Evolutionary conservation across 2,888 invertebrate genomes (phyloP).

Genomic region (Amphipoea oculea): DNA sequence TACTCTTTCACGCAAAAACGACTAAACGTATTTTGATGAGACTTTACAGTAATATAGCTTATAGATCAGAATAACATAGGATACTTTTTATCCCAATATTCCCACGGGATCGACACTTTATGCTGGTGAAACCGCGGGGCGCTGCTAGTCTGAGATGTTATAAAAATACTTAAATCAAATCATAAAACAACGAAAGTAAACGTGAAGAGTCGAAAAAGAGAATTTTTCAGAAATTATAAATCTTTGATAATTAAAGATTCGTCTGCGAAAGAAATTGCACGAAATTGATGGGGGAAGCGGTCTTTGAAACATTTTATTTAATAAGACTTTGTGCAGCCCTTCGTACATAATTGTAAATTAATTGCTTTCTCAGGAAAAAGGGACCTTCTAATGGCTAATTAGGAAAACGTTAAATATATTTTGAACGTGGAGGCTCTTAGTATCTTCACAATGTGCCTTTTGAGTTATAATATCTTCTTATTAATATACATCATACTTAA

Average conservation of each 20-base stretch:
- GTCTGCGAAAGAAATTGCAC: slow-evolving; percentile 78
- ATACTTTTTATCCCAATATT: not conserved
- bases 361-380: slow-evolving; percentile 83
- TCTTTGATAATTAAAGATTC: slow-evolving; percentile 77
- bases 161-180: slow-evolving; percentile 18
- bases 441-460: slow-evolving; percentile 66
- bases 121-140: not conserved
- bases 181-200: slow-evolving; percentile 15
- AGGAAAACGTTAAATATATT: slow-evolving; percentile 84
- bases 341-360: slow-evolving; percentile 88
- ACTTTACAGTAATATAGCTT: not conserved
- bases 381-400: slow-evolving; percentile 83
- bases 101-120: not conserved
- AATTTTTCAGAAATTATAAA: slow-evolving; percentile 59
- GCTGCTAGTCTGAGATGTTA: not conserved
- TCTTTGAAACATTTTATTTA: slow-evolving; percentile 87
- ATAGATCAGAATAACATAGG: no score
- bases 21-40: not conserved
- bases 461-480: slow-evolving; percentile 60
- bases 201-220: slow-evolving; percentile 38
- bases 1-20: not conserved
- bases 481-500: slow-evolving; percentile 61
- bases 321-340: slow-evolving; percentile 85
- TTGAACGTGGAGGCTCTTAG: slow-evolving; percentile 69
- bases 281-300: slow-evolving; percentile 78